Percentiles rank a stretch among this genome's conserved stretches.
Evolutionary conservation across 2,888 invertebrate species (phyloP).

Genomic region (Acronicta alni): DNA sequence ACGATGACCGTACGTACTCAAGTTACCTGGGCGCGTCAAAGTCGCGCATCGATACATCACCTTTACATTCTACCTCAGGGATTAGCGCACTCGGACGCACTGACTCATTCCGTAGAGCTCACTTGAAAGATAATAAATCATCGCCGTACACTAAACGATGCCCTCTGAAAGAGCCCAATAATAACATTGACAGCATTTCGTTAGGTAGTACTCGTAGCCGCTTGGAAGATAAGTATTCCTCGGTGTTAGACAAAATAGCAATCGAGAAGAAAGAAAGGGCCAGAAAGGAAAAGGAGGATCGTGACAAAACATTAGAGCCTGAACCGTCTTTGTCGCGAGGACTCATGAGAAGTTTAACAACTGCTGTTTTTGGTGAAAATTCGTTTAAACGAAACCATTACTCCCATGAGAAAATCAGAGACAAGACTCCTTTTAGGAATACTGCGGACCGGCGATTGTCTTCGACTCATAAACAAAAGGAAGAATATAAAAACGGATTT

Average conservation of each 20-base stretch:
- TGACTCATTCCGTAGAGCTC: conserved; percentile 86
- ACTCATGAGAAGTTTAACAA: conserved; percentile 92
- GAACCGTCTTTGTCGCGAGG: conserved; percentile 82
- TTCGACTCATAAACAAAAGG: conserved; percentile 76
- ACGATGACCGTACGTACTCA: conserved; percentile 80
- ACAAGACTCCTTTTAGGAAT: conserved; percentile 91
- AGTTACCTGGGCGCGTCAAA: conserved; percentile 80
- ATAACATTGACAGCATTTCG: conserved; percentile 79
- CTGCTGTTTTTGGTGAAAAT: conserved; percentile 92
- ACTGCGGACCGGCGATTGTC: conserved; percentile 81
- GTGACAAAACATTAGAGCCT: conserved; percentile 93
- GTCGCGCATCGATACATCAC: conserved; percentile 80
- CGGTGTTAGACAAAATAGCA: conserved; percentile 92
- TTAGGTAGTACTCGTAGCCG: conserved; percentile 91
- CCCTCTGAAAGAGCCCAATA: conserved; percentile 85
- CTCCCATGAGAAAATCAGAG: conserved; percentile 89
- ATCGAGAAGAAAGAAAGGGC: conserved; percentile 88
- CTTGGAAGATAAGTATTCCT: conserved; percentile 94
- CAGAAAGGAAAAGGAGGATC: conserved; percentile 86
- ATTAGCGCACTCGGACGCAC: conserved; percentile 79
- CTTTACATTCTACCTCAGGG: conserved; percentile 77
- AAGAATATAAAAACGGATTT: conserved; percentile 79
- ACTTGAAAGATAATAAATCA: conserved; percentile 82
- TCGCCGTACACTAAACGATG: conserved; percentile 83
- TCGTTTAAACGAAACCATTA: conserved; percentile 85